Percentiles rank a stretch among this genome's conserved stretches.
Evolutionary conservation across 1,140 invertebrate species (phyloP).

Genomic region (Bombus consobrinus): DNA sequence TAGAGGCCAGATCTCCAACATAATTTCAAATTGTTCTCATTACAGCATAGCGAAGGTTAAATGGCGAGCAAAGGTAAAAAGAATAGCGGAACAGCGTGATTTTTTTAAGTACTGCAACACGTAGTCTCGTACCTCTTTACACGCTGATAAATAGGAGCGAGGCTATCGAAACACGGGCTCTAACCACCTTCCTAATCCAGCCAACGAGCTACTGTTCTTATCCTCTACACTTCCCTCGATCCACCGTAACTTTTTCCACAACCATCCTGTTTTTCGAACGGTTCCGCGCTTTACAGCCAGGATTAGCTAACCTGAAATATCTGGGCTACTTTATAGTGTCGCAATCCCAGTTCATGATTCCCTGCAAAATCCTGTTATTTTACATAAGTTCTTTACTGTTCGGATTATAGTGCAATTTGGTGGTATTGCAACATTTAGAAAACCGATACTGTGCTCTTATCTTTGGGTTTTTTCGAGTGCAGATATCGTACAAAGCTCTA

Average conservation of each 20-base stretch:
- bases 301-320: not conserved
- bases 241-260: slow-evolving; percentile 16
- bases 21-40: not conserved
- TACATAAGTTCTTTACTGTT: not conserved
- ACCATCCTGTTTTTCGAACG: slow-evolving; percentile 3
- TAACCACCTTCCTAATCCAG: slow-evolving; percentile 28
- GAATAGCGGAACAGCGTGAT: not conserved
- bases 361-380: not conserved
- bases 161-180: slow-evolving; percentile 12
- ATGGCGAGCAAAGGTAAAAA: not conserved
- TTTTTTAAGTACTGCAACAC: slow-evolving; percentile 13
- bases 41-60: not conserved
- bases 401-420: not conserved
- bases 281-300: not conserved
- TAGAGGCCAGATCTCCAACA: no score
- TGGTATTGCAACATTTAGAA: not conserved
- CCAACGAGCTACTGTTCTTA: slow-evolving; percentile 18
- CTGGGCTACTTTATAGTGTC: not conserved
- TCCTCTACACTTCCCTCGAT: not conserved
- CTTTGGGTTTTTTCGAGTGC: not conserved
- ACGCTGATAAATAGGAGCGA: slow-evolving; percentile 9
- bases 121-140: slow-evolving; percentile 22
- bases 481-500: no score
- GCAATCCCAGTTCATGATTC: not conserved
- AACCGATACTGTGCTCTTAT: no score